phyloP scores from a whole-genome alignment of 1,140 invertebrate species.

The Megathymus violae region DNA sequence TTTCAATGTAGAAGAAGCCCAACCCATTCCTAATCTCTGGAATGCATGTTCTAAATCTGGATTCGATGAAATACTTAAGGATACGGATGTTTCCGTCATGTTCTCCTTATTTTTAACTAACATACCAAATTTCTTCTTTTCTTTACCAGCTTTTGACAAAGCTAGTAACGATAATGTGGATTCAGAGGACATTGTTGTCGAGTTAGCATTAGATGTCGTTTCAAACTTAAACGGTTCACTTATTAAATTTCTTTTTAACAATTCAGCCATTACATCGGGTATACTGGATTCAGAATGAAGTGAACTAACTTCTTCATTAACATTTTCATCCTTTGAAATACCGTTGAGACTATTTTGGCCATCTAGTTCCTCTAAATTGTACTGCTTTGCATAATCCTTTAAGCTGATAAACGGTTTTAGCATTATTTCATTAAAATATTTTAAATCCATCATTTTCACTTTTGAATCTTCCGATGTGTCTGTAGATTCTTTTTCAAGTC shows the following conservation, averaged over 20 bases:
- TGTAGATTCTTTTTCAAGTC: constrained; percentile 44
- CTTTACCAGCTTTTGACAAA: constrained; percentile 57
- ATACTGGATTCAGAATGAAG: constrained; percentile 76
- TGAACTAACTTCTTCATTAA: constrained; percentile 67
- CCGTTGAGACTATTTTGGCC: constrained; percentile 62
- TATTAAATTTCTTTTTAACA: constrained; percentile 77
- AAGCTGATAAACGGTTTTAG: constrained; percentile 77
- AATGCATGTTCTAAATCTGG: constrained; percentile 85
- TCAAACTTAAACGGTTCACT: constrained; percentile 75
- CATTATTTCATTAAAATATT: constrained; percentile 76
- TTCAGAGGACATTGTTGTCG: constrained; percentile 68
- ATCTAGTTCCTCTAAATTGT: constrained; percentile 58
- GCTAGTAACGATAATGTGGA: constrained; percentile 69
- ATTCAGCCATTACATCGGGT: constrained; percentile 76
- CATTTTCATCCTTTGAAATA: constrained; percentile 48
- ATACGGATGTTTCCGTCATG: constrained; percentile 71
- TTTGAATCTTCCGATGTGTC: constrained; percentile 67
- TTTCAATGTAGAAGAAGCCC: constrained; percentile 87
- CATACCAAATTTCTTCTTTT: constrained; percentile 52
- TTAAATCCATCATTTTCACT: constrained; percentile 74
- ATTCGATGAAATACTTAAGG: constrained; percentile 74
- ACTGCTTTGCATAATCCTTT: constrained; percentile 75
- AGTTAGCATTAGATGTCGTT: constrained; percentile 66
- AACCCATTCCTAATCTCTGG: constrained; percentile 85
- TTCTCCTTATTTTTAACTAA: constrained; percentile 61